Base-by-base conservation (phyloP, 2,113 vertebrate genomes). In the Symphodus melops region DNA sequence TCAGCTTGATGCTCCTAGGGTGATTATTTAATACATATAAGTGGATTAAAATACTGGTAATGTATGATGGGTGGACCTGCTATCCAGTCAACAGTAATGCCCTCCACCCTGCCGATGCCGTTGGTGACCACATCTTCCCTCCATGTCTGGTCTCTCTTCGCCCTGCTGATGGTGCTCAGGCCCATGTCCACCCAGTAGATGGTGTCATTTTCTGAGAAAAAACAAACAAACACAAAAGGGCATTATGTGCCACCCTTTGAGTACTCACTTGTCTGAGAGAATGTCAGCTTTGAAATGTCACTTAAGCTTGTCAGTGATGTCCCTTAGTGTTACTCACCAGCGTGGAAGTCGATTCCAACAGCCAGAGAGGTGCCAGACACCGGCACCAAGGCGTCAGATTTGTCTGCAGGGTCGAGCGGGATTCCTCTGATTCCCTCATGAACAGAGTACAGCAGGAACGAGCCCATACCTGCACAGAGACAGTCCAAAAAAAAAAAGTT, bases 171-270 rank as follows among this genome's bases (percentile, higher is more conserved):
- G 87, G 97, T 98, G 90, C 97, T 99, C 59, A 98, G 91, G 5
- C 98, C 97, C 97, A 98, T 98, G 91, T 98, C 97, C 88, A 99
- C 98, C 98, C 98, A 99, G 91, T 99, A 99, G 76, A 99, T 98
- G 0, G 97, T 98, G 91, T 99, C 98, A 0, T 98, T 99, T 72
- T 98, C 98, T 99, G 91, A 71, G 74, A 65, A 79, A 0, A n/a
- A n/a, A n/a, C n/a, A n/a, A n/a, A n/a, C n/a, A n/a, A n/a, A n/a
- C n/a, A 33, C 3, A 2, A 69, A 58, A 16, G 72, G 6, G 13
- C 14, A 16, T 46, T 68, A 49, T 28, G 39, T 59, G 57, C 68
- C 44, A 41, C 10, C 33, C 39, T 42, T 63, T 59, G 55, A 78
- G 66, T 52, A 25, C 8, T 42, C 25, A 61, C 19, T 28, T 57